Conservation (phyloP, 2,113 vertebrate species). For the Lophochroa leadbeateri region DNA sequence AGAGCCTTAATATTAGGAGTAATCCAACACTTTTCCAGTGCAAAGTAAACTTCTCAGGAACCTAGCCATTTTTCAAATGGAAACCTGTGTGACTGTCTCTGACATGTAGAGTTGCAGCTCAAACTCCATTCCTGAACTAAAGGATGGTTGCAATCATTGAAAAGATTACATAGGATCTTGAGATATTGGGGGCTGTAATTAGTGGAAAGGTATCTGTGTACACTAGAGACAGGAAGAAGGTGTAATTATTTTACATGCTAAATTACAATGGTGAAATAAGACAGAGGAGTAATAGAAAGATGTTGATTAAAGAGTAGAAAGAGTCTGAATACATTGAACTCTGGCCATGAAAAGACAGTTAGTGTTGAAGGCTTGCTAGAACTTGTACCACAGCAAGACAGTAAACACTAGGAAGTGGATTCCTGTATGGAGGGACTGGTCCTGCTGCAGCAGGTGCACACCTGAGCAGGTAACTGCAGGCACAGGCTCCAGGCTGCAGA, state of each 20-base stretch:
- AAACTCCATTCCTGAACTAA: not conserved
- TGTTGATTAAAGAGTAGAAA: constrained; percentile 44
- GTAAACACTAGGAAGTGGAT: not conserved
- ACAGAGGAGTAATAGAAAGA: not conserved
- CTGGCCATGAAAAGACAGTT: not conserved
- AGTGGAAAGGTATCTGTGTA: not conserved
- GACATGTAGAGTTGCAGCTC: not conserved
- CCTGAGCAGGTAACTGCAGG: not conserved
- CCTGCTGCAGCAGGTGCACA: constrained; percentile 13
- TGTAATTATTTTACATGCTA: not conserved
- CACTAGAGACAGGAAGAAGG: not conserved
- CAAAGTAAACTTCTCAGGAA: not conserved
- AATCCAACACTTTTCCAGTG: not conserved
- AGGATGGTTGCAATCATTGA: not conserved
- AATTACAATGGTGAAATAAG: constrained; percentile 16
- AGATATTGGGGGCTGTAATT: constrained; percentile 10
- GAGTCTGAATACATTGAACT: constrained; percentile 1
- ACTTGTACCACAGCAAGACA: not conserved
- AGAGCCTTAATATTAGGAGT: not conserved
- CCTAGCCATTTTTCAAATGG: not conserved
- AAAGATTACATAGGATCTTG: not conserved
- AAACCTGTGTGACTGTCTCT: not conserved
- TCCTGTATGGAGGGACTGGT: not conserved
- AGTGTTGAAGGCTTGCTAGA: not conserved
- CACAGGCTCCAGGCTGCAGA: not conserved